Conservation (phyloP, 2,797 vertebrate species). For the Loriculus beryllinus region DNA sequence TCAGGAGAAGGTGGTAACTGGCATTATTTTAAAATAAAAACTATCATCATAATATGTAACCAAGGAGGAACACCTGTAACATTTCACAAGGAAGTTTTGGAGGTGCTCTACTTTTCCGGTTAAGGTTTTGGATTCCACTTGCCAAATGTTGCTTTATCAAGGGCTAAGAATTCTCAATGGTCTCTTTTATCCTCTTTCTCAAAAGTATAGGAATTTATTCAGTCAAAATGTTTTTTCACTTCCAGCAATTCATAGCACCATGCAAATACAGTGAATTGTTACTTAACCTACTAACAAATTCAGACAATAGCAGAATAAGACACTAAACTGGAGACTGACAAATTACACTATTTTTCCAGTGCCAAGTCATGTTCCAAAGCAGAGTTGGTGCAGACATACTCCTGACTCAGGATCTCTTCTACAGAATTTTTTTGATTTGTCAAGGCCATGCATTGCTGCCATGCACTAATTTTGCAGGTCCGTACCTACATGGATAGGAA, state of each 20-base stretch:
- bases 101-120: not conserved
- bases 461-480: not conserved
- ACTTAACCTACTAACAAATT: not conserved
- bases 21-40: not conserved
- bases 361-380: not conserved
- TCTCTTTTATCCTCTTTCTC: not conserved
- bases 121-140: not conserved
- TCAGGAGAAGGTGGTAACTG: not conserved
- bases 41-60: not conserved
- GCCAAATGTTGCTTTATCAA: not conserved
- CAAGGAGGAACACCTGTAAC: not conserved
- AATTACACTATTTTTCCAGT: not conserved
- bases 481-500: not conserved
- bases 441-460: not conserved
- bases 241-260: not conserved
- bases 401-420: not conserved
- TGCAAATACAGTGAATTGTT: not conserved
- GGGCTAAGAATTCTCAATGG: not conserved
- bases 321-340: not conserved
- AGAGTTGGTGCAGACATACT: not conserved
- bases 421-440: not conserved
- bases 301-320: not conserved
- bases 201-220: not conserved
- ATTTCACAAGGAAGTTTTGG: not conserved
- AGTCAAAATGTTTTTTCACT: not conserved